Evolutionary conservation across 2,888 invertebrate genomes (phyloP).

Genomic region (Gymnoscelis rufifasciata): DNA sequence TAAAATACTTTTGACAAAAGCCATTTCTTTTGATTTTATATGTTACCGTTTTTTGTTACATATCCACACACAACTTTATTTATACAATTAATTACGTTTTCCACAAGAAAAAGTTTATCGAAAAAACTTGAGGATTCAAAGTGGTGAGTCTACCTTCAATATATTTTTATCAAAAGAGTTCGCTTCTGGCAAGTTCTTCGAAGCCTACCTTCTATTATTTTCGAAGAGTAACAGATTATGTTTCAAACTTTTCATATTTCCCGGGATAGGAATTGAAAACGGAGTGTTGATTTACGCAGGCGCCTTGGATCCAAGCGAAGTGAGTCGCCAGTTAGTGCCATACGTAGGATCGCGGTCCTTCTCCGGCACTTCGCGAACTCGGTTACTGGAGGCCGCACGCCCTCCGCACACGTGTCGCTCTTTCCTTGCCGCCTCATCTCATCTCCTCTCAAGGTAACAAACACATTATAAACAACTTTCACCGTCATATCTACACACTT

Average conservation of each 20-base stretch:
- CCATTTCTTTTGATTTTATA: too few species aligned
- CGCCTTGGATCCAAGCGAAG: constrained; percentile 51
- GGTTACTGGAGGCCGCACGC: constrained; percentile 19
- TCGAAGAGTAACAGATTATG: background rate
- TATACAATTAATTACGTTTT: too few species aligned
- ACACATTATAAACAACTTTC: background rate
- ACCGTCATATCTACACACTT: constrained; percentile 1
- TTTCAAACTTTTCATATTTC: constrained; percentile 29
- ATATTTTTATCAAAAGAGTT: too few species aligned
- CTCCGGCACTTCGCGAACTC: constrained; percentile 27
- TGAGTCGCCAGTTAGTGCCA: constrained; percentile 33
- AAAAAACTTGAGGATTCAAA: too few species aligned
- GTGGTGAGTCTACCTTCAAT: too few species aligned
- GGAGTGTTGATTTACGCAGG: constrained; percentile 54
- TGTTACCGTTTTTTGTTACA: too few species aligned
- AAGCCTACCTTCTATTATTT: background rate
- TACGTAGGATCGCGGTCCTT: background rate
- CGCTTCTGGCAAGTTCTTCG: too few species aligned
- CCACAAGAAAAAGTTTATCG: too few species aligned
- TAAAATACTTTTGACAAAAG: too few species aligned
- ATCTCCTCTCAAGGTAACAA: constrained; percentile 14
- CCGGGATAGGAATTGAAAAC: constrained; percentile 54
- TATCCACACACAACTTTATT: too few species aligned
- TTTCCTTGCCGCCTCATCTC: constrained; percentile 4
- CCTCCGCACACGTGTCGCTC: background rate